phyloP scores from a whole-genome alignment of 1,140 invertebrate genomes.

The Cephus cinctus region DNA sequence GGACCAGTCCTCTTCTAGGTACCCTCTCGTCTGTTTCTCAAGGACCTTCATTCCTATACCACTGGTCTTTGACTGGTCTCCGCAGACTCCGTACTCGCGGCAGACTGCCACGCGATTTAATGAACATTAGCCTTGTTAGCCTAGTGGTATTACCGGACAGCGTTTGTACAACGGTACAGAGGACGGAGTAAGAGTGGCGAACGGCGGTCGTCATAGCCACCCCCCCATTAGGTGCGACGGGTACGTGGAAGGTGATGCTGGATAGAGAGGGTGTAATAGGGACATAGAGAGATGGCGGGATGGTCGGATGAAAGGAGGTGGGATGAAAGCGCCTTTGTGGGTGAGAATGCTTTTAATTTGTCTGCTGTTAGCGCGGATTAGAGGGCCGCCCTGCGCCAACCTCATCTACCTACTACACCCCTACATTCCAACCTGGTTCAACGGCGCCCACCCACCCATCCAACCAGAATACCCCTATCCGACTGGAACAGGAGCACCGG shows the following conservation, averaged over 20 bases:
- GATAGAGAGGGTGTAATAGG: neutral
- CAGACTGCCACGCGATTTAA: slow-evolving; percentile 26
- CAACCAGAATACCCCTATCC: too few species aligned
- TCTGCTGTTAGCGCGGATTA: slow-evolving; percentile 32
- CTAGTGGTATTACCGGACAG: slow-evolving; percentile 25
- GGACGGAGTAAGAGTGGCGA: neutral
- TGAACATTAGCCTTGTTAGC: slow-evolving; percentile 38
- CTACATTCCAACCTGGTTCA: neutral
- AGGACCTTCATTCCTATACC: too few species aligned
- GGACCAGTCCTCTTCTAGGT: too few species aligned
- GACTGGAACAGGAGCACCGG: too few species aligned
- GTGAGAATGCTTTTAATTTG: slow-evolving; percentile 35
- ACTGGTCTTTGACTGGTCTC: slow-evolving; percentile 5
- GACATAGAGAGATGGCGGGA: neutral
- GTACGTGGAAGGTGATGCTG: neutral
- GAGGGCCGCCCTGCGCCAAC: slow-evolving; percentile 16
- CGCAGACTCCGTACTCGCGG: neutral
- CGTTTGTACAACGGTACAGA: slow-evolving; percentile 11
- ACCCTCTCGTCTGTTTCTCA: too few species aligned
- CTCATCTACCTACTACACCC: neutral
- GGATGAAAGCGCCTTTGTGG: slow-evolving; percentile 29
- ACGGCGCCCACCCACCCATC: neutral
- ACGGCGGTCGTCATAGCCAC: neutral
- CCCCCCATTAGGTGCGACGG: neutral
- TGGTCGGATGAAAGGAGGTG: slow-evolving; percentile 2